phyloP scores from a whole-genome alignment of 1,140 invertebrate genomes.

The Bacillus rossius region DNA sequence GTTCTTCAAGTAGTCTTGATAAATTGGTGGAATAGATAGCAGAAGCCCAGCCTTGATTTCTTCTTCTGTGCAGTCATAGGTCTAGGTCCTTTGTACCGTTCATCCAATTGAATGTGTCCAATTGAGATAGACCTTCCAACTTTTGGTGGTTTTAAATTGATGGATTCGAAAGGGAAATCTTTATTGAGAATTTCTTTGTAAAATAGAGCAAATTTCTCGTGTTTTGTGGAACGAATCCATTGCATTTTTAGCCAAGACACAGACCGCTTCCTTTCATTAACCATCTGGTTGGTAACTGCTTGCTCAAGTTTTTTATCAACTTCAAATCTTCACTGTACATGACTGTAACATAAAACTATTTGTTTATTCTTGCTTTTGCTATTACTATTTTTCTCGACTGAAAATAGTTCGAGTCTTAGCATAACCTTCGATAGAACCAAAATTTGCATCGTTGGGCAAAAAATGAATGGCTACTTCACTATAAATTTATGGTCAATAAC shows the following conservation, averaged over 20 bases:
- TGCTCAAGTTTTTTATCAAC: conserved; percentile 10
- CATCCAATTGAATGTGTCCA: conserved; percentile 18
- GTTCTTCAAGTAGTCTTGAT: conserved; percentile 21
- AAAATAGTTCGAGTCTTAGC: conserved; percentile 5
- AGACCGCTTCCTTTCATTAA: conserved; percentile 2
- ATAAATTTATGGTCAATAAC: conserved; percentile 6
- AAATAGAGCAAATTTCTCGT: conserved; percentile 10
- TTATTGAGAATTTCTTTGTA: conserved; percentile 18
- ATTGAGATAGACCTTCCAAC: conserved; percentile 10
- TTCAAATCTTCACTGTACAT: conserved; percentile 12
- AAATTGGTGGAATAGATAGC: conserved; percentile 17
- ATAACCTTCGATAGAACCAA: conserved; percentile 20
- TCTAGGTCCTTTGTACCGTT: conserved; percentile 15
- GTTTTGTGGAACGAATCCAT: conserved; percentile 18
- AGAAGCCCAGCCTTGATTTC: conserved; percentile 16
- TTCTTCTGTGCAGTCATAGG: conserved; percentile 19
- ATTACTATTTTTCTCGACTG: conserved; percentile 15
- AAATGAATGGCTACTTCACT: background rate
- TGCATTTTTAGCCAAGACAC: conserved; percentile 18
- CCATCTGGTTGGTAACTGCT: conserved; percentile 11
- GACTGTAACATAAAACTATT: conserved; percentile 10
- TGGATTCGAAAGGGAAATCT: conserved; percentile 9
- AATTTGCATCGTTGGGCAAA: conserved; percentile 18
- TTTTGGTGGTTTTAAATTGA: conserved; percentile 14
- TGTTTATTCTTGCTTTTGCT: conserved; percentile 12